Conservation (phyloP, 2,888 invertebrate species). For the Tolmerus cingulatus region DNA sequence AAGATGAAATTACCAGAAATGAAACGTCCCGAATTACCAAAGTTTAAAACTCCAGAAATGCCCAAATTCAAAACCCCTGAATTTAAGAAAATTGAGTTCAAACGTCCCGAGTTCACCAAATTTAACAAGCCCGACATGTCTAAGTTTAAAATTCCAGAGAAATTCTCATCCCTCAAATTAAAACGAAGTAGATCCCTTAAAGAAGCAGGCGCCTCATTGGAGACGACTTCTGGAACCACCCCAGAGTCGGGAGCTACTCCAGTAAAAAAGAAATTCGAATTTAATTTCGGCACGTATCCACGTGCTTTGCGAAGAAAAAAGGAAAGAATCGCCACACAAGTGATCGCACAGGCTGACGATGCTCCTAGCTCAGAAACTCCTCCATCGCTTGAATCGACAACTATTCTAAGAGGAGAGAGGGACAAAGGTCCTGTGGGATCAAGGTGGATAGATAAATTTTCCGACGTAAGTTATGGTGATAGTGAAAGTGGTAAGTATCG, state of each 20-base stretch:
- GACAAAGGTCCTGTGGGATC: slow-evolving; percentile 65
- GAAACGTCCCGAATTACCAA: slow-evolving; percentile 55
- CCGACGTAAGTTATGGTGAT: slow-evolving; percentile 64
- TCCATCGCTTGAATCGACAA: slow-evolving; percentile 72
- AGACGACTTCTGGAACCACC: slow-evolving; percentile 51
- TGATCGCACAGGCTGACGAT: slow-evolving; percentile 67
- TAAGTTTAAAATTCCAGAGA: slow-evolving; percentile 71
- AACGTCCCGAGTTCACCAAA: slow-evolving; percentile 63
- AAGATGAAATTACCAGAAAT: slow-evolving; percentile 64
- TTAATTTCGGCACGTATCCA: slow-evolving; percentile 81
- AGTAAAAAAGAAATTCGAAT: slow-evolving; percentile 71
- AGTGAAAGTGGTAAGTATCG: slow-evolving; percentile 64
- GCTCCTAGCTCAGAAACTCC: slow-evolving; percentile 67
- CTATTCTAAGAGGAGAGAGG: slow-evolving; percentile 69
- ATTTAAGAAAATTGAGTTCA: slow-evolving; percentile 56
- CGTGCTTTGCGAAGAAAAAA: slow-evolving; percentile 69
- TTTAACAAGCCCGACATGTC: slow-evolving; percentile 68
- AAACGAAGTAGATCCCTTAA: slow-evolving; percentile 64
- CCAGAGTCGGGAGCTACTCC: slow-evolving; percentile 67
- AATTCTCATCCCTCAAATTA: slow-evolving; percentile 70
- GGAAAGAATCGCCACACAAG: slow-evolving; percentile 46
- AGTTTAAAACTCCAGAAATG: slow-evolving; percentile 62
- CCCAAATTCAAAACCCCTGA: slow-evolving; percentile 61
- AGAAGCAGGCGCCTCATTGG: slow-evolving; percentile 54
- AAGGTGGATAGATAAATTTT: slow-evolving; percentile 66